Base-by-base conservation (phyloP, 2,888 invertebrate genomes). In the Frankliniella intonsa region DNA sequence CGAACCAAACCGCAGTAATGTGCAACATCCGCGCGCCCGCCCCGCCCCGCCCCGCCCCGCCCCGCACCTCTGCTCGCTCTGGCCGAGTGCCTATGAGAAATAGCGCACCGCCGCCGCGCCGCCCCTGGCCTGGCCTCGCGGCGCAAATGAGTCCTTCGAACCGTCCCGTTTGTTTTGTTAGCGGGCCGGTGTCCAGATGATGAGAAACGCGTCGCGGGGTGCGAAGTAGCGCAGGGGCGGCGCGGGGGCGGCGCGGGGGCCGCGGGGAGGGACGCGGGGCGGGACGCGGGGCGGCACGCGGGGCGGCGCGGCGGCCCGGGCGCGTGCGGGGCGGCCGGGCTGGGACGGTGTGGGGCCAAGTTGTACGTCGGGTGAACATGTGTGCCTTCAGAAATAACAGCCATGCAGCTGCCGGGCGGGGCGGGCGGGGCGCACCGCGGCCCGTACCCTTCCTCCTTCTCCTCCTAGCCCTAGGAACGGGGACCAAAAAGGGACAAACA, bases 311-410 rank as follows among this genome's bases (percentile, higher is more conserved):
- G n/a, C n/a, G 55, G 55, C 14, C 55, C 7, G 62, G 62, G 62
- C 25, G 25, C 22, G 22, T 22, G 22, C 9, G 69, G 69, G 22
- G 69, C 10, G 25, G 25, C 22, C n/a, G 22, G 7, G 22, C 25
- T 10, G n/a, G n/a, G 69, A 22, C 69, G 69, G 12, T 25, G 69
- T 12, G 69, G 25, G 69, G 25, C 10, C 22, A 62, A 62, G 62
- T 62, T 25, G 69, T 22, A 25, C 69, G 69, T 22, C 69, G 69
- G 25, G 62, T 76, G 69, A 76, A 76, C 69, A 76, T 76, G 69
- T 76, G 69, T 76, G 69, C 69, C 69, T 76, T 76, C 69, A 76
- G 69, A 76, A 76, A 76, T 76, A 76, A 76, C 69, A 76, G 69
- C 69, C 69, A 38, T 38, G 38, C 38, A 76, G 69, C 69, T 76